Conservation (phyloP, 1,140 invertebrate species). For the Drosophila chauvacae region DNA sequence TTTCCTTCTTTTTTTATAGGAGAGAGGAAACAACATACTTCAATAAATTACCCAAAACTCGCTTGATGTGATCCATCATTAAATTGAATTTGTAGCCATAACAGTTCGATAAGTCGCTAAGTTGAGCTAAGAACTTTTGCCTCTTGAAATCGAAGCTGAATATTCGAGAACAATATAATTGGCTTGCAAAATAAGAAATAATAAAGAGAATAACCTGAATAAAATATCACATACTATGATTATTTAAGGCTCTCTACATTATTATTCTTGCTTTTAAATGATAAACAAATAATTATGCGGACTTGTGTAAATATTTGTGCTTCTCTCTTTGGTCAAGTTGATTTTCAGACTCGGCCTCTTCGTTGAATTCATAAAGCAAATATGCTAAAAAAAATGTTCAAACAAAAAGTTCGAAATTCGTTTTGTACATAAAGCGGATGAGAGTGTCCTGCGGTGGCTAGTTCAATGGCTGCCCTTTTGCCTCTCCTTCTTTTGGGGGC, state of each 20-base stretch:
- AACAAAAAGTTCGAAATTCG: slow-evolving; percentile 60
- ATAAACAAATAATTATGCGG: background rate
- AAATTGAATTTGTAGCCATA: slow-evolving; percentile 24
- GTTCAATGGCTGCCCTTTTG: background rate
- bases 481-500: background rate
- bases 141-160: background rate
- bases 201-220: too few species aligned
- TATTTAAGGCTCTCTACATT: background rate
- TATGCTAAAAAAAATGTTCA: slow-evolving; percentile 56
- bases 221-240: background rate
- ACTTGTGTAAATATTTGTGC: slow-evolving; percentile 2
- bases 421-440: slow-evolving; percentile 48
- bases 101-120: slow-evolving; percentile 15
- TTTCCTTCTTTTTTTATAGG: background rate
- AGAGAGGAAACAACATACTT: slow-evolving; percentile 18
- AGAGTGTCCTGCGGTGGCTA: slow-evolving; percentile 6
- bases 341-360: slow-evolving; percentile 28
- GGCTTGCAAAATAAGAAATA: background rate
- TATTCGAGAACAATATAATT: background rate
- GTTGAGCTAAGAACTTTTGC: background rate
- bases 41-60: slow-evolving; percentile 26
- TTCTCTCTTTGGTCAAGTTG: slow-evolving; percentile 24
- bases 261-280: background rate
- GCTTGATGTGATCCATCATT: slow-evolving; percentile 27
- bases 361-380: slow-evolving; percentile 44